Evolutionary conservation across 2,797 vertebrate species (phyloP).

Genomic region (Catamblyrhynchus diadema): DNA sequence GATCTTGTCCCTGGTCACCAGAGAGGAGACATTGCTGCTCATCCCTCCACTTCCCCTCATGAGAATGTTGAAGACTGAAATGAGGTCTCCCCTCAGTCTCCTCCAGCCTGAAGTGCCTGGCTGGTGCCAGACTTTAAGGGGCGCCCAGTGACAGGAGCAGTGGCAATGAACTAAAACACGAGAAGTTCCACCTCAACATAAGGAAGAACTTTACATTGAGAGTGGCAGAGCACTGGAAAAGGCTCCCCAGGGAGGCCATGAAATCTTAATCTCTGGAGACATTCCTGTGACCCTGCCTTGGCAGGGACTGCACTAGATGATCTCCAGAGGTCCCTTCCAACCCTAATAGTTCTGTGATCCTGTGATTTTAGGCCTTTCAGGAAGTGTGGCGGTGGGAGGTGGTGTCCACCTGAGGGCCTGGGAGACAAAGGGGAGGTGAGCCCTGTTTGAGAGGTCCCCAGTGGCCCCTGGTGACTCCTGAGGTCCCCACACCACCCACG

Average conservation of each 20-base stretch:
- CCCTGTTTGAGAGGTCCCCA: neutral
- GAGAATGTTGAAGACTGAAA: neutral
- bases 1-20: neutral
- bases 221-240: neutral
- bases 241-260: fast-evolving
- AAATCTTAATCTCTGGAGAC: neutral
- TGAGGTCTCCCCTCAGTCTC: neutral
- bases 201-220: neutral
- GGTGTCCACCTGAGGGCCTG: neutral
- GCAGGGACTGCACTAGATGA: neutral
- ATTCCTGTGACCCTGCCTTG: neutral
- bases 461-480: fast-evolving
- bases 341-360: neutral
- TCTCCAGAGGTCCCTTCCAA: neutral
- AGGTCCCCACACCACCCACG: neutral
- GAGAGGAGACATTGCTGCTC: neutral
- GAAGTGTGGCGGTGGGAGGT: neutral
- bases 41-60: neutral
- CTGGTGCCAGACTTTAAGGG: neutral
- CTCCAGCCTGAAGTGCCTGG: neutral
- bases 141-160: neutral
- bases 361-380: neutral
- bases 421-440: neutral
- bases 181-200: neutral
- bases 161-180: neutral